Evolutionary conservation across 92 coral and sea anemone species (phyloP).

Genomic region (Bergia sp.): DNA sequence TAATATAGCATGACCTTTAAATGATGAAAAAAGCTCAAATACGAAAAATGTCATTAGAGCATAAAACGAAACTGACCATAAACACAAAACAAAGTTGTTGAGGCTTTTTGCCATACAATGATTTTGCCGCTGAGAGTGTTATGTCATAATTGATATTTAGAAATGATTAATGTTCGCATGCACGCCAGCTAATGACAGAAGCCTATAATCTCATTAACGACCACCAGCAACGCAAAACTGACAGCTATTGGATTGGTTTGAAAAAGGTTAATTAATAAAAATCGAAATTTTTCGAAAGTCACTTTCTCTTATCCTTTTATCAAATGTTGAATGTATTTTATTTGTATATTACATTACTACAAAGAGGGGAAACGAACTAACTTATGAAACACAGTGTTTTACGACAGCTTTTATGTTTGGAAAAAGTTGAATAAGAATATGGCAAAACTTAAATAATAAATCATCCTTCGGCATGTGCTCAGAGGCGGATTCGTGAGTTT

Average conservation of each 20-base stretch:
- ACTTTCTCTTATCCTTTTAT: too few species aligned
- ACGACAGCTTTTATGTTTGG: too few species aligned
- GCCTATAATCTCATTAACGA: background rate
- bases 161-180: background rate
- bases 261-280: too few species aligned
- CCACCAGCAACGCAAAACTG: background rate
- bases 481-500: background rate
- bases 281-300: background rate
- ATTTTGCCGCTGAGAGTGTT: background rate
- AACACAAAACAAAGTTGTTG: background rate
- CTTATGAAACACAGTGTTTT: background rate
- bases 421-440: too few species aligned
- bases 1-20: too few species aligned
- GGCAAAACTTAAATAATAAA: background rate
- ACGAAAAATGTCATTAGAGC: too few species aligned
- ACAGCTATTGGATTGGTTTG: background rate
- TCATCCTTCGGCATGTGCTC: constrained; percentile 24
- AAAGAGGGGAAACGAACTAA: background rate
- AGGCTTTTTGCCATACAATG: too few species aligned
- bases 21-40: too few species aligned
- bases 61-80: too few species aligned
- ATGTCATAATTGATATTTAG: background rate
- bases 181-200: background rate
- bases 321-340: background rate
- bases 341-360: too few species aligned